Conservation (phyloP, 2,113 vertebrate species). For the Sylvietta virens region DNA sequence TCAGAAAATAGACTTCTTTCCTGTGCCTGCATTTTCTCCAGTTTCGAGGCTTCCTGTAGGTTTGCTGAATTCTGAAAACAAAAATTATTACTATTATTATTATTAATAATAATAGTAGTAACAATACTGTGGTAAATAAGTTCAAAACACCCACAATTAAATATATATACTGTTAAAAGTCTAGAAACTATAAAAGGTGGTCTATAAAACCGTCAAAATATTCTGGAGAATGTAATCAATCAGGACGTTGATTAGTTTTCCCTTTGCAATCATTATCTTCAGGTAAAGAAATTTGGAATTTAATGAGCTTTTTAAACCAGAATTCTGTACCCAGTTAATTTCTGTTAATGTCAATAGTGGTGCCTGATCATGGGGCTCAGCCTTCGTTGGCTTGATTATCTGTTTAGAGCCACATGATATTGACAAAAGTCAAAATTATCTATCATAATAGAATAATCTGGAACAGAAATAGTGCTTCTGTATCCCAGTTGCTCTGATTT, state of each 20-base stretch:
- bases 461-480: not conserved
- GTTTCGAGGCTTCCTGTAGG: not conserved
- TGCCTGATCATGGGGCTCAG: accelerated
- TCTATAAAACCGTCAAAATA: not conserved
- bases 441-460: not conserved
- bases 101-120: not conserved
- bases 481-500: not conserved
- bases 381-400: not conserved
- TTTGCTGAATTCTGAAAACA: not conserved
- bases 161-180: not conserved
- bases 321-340: not conserved
- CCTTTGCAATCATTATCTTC: not conserved
- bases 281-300: not conserved
- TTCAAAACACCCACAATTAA: not conserved
- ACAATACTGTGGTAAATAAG: not conserved
- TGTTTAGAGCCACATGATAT: not conserved
- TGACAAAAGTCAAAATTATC: not conserved
- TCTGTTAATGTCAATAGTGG: not conserved
- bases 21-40: not conserved
- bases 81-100: not conserved
- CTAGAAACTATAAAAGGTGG: not conserved
- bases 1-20: not conserved
- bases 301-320: not conserved
- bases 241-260: not conserved
- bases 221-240: not conserved